phyloP scores from a whole-genome alignment of 2,797 vertebrate genomes.

The Gephyroberyx darwinii region DNA sequence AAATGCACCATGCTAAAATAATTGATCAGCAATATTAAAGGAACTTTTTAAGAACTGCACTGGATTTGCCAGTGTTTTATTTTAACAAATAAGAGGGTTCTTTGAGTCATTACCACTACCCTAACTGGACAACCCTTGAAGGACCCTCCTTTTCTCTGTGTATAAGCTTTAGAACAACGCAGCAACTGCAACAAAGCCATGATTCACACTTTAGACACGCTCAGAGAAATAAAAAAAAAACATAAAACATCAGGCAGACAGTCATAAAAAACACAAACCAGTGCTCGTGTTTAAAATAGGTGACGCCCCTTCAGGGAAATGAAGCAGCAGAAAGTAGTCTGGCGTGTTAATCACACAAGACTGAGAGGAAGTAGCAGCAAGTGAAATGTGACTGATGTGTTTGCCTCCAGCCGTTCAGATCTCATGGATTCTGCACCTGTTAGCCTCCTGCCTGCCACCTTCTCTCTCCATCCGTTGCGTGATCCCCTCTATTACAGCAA shows the following conservation, averaged over 20 bases:
- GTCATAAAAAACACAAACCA: no score
- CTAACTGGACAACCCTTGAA: neutral
- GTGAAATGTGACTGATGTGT: neutral
- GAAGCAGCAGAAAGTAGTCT: neutral
- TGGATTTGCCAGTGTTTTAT: no score
- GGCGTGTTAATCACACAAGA: conserved; percentile 2
- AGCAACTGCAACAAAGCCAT: conserved; percentile 11
- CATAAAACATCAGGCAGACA: no score
- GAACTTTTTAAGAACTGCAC: no score
- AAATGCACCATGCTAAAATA: no score
- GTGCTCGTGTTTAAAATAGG: conserved; percentile 13
- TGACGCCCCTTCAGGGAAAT: neutral
- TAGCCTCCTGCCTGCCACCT: conserved; percentile 43
- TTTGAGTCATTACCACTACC: no score
- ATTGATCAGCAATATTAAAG: no score
- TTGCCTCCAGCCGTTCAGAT: conserved; percentile 28
- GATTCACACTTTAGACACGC: conserved; percentile 31
- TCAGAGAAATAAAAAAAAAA: no score
- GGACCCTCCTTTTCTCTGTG: neutral
- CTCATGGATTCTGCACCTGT: conserved; percentile 77
- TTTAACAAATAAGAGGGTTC: no score
- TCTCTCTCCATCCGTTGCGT: conserved; percentile 46
- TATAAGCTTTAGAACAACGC: neutral
- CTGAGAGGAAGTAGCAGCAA: conserved; percentile 18
- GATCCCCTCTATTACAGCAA: conserved; percentile 37